Base-by-base conservation (phyloP, 2,888 invertebrate species). In the Heliconius cydno region DNA sequence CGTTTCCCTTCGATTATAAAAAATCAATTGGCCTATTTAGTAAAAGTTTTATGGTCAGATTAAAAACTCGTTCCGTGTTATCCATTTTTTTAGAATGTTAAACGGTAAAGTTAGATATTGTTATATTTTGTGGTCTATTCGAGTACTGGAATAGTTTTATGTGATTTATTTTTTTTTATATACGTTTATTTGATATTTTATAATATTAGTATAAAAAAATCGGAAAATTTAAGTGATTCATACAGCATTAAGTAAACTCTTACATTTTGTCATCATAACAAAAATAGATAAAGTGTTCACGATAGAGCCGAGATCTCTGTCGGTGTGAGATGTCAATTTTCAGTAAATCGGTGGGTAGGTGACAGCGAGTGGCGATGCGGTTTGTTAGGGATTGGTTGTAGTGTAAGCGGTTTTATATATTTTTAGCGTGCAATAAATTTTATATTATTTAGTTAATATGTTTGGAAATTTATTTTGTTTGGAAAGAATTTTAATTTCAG, bases 291-390 rank as follows among this genome's bases (percentile, higher is more conserved):
- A 88, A 87, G 85, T 85, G 87, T 84, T 84, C 81, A 79, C 82
- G 86, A 86, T 85, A 87, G 87, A 89, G 86, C 80, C 80, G 85
- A 86, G 85, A 84, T 87, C 84, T 86, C 82, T 85, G 86, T 85
- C 86, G 84, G 84, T 86, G 84, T 87, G 86, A 89, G 86, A 87
- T 86, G 91, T 90, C 90, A 85, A 91, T 92, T 92, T 90, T 87
- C 88, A 83, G 86, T 87, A 90, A 91, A 91, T 91, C 88, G 89
- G 85, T 82, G 87, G 88, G 87, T 90, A 88, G 88, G 88, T 92
- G 92, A 89, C 91, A 88, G 84, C 83, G 83, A 85, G 84, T 81
- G 84, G 84, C 84, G 86, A 89, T 88, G 88, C 88, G 88, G 84
- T 83, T 83, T 77, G 79, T 78, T 82, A 80, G 77, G 77, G 81